Percentiles rank a stretch among this genome's conserved stretches.
Conservation (phyloP, 1,140 invertebrate genomes). For the Euwallacea fornicatus region DNA sequence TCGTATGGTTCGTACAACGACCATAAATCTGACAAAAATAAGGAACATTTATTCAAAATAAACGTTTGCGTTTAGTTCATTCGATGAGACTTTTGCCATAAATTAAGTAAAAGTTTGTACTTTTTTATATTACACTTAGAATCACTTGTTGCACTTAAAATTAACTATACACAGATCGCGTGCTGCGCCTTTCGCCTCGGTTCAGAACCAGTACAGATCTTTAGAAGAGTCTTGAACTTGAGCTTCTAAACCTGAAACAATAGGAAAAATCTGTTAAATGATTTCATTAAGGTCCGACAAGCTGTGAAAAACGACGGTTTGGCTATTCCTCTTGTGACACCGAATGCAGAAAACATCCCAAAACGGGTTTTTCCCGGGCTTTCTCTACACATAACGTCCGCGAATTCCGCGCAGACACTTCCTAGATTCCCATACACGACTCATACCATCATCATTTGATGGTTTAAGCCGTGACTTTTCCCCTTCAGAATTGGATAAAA, state of each 20-base stretch:
- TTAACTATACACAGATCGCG: constrained; percentile 39
- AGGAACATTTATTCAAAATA: constrained; percentile 51
- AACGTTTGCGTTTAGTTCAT: constrained; percentile 41
- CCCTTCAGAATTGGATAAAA: no score
- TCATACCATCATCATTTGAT: no score
- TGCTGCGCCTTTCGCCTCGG: constrained; percentile 1
- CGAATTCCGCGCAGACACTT: no score
- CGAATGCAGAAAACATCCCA: no score
- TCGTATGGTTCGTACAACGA: constrained; percentile 40
- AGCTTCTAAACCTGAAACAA: constrained; percentile 58
- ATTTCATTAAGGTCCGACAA: no score
- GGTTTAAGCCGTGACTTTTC: no score
- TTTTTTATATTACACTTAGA: constrained; percentile 50
- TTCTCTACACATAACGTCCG: no score
- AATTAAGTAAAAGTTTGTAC: constrained; percentile 49
- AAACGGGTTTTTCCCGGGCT: no score
- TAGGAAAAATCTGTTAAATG: neutral
- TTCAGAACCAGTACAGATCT: constrained; percentile 61
- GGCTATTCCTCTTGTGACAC: no score
- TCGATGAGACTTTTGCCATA: constrained; percentile 32
- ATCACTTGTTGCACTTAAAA: constrained; percentile 46
- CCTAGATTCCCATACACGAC: no score
- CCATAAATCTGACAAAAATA: constrained; percentile 43
- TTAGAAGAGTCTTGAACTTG: constrained; percentile 62
- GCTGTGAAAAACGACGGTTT: no score